These are phyloP conservation scores for Artibeus jamaicensis DNA, from an alignment of 2,797 vertebrate genomes.

Conservation along the genomic window DNA sequence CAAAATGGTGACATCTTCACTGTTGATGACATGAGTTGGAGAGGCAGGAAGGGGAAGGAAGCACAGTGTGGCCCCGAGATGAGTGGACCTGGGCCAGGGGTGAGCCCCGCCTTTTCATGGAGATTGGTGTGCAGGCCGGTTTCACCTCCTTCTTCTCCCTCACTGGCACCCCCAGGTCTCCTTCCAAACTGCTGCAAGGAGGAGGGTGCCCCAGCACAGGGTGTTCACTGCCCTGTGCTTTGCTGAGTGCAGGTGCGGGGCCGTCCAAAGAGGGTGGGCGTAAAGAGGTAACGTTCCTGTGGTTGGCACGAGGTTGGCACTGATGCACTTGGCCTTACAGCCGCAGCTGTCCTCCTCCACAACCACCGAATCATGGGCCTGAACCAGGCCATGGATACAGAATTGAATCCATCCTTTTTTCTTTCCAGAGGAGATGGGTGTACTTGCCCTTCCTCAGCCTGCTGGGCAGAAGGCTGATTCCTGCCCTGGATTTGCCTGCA, in stretches of 20 bases:
- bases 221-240: not conserved
- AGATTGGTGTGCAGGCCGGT: not conserved
- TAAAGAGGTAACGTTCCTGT: not conserved
- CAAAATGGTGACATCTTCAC: constrained; percentile 36
- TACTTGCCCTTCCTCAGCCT: not conserved
- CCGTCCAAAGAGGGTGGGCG: no score
- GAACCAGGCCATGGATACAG: not conserved
- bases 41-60: not conserved
- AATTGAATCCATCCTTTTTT: not conserved
- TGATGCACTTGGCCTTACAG: accelerated
- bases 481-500: no score
- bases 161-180: not conserved
- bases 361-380: not conserved
- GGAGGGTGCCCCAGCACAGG: not conserved
- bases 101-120: not conserved
- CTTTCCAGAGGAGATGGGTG: not conserved
- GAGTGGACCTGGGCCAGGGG: not conserved
- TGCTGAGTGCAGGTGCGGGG: not conserved
- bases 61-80: not conserved
- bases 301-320: not conserved
- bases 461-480: not conserved
- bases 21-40: not conserved
- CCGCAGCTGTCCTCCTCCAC: not conserved
- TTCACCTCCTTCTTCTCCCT: not conserved
- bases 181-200: not conserved